Conservation (phyloP, 2,797 vertebrate species). For the Sylvia borin region DNA sequence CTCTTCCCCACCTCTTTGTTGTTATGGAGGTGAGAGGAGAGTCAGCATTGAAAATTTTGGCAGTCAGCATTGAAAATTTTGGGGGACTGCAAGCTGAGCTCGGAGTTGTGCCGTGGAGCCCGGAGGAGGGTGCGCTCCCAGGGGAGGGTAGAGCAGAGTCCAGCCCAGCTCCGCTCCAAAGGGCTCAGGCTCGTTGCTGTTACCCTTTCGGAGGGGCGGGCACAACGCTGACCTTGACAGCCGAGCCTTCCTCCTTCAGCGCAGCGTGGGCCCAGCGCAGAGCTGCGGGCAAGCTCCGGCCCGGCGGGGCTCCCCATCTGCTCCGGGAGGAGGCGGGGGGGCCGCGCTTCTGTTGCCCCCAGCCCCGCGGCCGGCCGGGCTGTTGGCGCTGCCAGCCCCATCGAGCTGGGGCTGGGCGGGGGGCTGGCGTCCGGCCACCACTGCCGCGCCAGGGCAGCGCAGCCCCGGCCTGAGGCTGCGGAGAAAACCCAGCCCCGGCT, state of each 20-base stretch:
- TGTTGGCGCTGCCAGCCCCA: background rate
- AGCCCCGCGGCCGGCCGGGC: conserved; percentile 32
- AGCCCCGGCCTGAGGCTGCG: background rate
- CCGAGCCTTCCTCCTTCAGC: conserved; percentile 59
- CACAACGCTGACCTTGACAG: conserved; percentile 56
- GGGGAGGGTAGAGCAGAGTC: rapidly evolving
- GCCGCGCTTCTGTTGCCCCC: conserved; percentile 25
- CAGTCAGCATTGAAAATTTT: rapidly evolving
- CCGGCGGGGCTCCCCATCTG: conserved; percentile 58
- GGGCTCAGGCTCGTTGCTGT: rapidly evolving
- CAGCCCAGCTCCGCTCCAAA: background rate
- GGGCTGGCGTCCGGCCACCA: background rate
- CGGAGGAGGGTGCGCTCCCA: rapidly evolving
- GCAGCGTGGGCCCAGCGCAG: conserved; percentile 35
- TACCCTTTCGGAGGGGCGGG: background rate
- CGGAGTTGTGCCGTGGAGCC: rapidly evolving
- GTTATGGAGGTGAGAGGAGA: background rate
- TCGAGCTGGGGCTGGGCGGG: background rate
- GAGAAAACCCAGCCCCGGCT: background rate
- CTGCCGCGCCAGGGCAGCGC: background rate
- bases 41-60: rapidly evolving
- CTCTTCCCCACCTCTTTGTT: background rate
- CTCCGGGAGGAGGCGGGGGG: conserved; percentile 9
- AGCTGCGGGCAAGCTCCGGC: conserved; percentile 59
- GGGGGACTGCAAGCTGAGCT: background rate